phyloP scores from a whole-genome alignment of 2,797 vertebrate genomes.

The Aselliscus stoliczkanus region DNA sequence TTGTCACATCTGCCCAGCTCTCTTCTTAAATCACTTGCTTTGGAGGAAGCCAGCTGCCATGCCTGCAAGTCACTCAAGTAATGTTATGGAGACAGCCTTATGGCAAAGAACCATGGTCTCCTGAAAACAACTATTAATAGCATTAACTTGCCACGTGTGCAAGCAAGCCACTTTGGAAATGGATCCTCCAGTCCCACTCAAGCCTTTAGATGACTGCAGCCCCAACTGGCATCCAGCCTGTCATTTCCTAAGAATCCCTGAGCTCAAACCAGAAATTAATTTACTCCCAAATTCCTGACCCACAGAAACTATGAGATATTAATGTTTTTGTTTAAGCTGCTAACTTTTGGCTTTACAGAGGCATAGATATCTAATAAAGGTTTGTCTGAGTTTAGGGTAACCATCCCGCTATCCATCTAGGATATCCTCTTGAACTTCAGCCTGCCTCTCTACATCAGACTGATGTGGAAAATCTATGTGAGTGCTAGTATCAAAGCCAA shows the following conservation, averaged over 20 bases:
- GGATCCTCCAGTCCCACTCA: not conserved
- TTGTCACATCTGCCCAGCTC: not conserved
- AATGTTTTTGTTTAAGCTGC: not conserved
- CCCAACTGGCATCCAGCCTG: too few species aligned
- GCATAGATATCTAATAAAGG: not conserved
- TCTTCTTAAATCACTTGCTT: not conserved
- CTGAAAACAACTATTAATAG: not conserved
- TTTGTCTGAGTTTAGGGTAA: not conserved
- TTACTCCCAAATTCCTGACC: not conserved
- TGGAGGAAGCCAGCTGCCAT: not conserved
- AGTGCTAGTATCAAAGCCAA: not conserved
- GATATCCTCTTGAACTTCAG: not conserved
- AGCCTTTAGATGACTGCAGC: not conserved
- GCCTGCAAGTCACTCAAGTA: not conserved
- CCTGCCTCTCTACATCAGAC: too few species aligned
- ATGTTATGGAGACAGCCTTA: not conserved
- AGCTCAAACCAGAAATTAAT: not conserved
- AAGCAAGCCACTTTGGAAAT: not conserved
- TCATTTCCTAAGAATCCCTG: not conserved
- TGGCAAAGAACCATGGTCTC: not conserved
- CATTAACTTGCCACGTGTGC: accelerated
- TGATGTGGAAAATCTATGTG: not conserved
- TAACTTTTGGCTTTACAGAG: not conserved
- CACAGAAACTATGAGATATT: not conserved
- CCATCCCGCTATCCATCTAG: not conserved